Evolutionary conservation across 2,797 vertebrate genomes (phyloP).

Genomic region (Channa striata): DNA sequence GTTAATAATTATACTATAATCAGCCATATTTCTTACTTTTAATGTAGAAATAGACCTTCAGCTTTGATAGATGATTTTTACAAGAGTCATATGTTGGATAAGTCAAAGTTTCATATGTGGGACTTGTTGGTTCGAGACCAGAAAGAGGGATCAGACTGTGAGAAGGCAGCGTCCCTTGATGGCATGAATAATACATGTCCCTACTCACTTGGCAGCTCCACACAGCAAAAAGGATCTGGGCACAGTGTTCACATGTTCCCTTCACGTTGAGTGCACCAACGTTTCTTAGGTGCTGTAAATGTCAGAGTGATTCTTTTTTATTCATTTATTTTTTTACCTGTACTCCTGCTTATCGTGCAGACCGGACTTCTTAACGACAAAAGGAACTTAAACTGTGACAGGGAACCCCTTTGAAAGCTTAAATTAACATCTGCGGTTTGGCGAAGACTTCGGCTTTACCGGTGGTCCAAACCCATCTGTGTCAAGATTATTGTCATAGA

Average conservation of each 20-base stretch:
- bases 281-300: constrained; percentile 35
- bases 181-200: constrained; percentile 60
- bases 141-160: constrained; percentile 35
- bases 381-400: constrained; percentile 16
- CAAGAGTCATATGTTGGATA: background rate
- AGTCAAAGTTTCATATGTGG: background rate
- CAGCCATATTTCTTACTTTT: background rate
- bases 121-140: constrained; percentile 32
- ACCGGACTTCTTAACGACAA: constrained; percentile 19
- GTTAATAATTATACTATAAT: constrained; percentile 2
- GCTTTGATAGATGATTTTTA: background rate
- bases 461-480: too few species aligned
- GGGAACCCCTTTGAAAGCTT: background rate
- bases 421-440: constrained; percentile 8
- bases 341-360: constrained; percentile 7
- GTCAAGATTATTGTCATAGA: too few species aligned
- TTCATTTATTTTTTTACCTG: constrained; percentile 17
- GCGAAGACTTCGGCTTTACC: background rate
- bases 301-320: constrained; percentile 18
- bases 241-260: constrained; percentile 36
- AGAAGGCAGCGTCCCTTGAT: constrained; percentile 46
- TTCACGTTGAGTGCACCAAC: background rate
- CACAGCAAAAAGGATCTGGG: constrained; percentile 43
- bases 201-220: constrained; percentile 56
- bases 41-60: constrained; percentile 13